These are phyloP conservation scores for Synodontis membranacea DNA, from an alignment of 2,113 vertebrate species.

Conservation along the genomic window DNA sequence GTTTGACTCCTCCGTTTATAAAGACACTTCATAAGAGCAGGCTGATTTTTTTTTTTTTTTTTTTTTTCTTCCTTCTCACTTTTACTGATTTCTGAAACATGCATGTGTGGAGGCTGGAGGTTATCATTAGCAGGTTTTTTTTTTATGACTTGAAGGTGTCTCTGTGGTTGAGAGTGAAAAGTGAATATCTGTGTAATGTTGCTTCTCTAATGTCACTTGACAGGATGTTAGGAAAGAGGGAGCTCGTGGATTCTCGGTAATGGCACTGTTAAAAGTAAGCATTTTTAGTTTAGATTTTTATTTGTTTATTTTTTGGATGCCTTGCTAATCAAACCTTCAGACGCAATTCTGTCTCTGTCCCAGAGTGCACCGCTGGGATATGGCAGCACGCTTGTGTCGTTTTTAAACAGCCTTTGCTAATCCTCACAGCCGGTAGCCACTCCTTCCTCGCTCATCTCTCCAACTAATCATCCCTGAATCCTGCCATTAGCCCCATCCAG, in stretches of 20 bases:
- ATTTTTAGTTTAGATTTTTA: neutral
- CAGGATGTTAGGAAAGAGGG: neutral
- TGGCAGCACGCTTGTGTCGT: neutral
- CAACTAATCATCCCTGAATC: slow-evolving; percentile 8
- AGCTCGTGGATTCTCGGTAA: neutral
- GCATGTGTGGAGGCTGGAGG: slow-evolving; percentile 12
- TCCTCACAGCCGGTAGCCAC: neutral
- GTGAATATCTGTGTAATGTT: slow-evolving; percentile 30
- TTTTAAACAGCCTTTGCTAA: neutral
- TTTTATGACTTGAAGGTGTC: slow-evolving; percentile 28
- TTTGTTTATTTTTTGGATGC: neutral
- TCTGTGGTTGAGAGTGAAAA: slow-evolving; percentile 45
- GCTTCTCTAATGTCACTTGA: slow-evolving; percentile 37
- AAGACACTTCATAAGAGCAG: slow-evolving; percentile 6
- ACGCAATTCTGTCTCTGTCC: neutral
- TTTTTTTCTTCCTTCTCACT: neutral
- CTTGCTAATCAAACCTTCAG: neutral
- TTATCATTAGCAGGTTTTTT: slow-evolving; percentile 53
- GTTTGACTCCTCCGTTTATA: slow-evolving; percentile 19
- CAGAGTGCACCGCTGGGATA: neutral
- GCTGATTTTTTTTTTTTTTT: slow-evolving; percentile 25
- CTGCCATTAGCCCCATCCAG: neutral
- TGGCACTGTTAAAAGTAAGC: neutral
- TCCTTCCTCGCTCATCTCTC: neutral
- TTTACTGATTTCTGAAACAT: slow-evolving; percentile 44